Conservation (phyloP, 2,797 vertebrate genomes). For the Pipistrellus pygmaeus region DNA sequence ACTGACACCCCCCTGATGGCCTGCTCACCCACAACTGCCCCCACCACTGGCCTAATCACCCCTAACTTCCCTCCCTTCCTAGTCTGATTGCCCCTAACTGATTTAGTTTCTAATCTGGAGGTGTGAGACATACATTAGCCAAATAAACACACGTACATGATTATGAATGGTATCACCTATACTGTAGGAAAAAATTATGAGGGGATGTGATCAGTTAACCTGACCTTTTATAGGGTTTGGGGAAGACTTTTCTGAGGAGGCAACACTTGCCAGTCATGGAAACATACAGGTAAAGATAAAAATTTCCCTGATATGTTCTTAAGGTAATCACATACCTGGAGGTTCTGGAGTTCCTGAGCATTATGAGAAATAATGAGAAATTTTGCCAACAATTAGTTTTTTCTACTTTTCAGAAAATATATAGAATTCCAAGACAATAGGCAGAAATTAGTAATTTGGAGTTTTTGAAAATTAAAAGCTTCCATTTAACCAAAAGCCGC, state of each 20-base stretch:
- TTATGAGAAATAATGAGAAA: background rate
- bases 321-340: background rate
- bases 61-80: too few species aligned
- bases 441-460: background rate
- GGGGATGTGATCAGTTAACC: background rate
- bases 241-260: background rate
- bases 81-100: too few species aligned
- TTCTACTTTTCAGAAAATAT: conserved; percentile 13
- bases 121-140: background rate
- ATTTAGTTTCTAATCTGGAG: conserved; percentile 4
- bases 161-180: background rate
- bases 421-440: background rate
- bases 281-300: background rate
- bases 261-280: background rate
- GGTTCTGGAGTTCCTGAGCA: background rate
- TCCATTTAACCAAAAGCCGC: background rate
- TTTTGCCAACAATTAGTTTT: background rate
- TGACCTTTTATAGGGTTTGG: background rate
- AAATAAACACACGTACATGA: background rate
- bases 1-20: too few species aligned
- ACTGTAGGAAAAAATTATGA: background rate
- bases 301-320: background rate
- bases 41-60: too few species aligned
- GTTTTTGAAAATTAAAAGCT: conserved; percentile 29
- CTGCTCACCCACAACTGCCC: too few species aligned